phyloP scores from a whole-genome alignment of 1,140 invertebrate species.

The Apis mellifera region Amel_HAv3.1 CM009931.2:13903501-13904000 shows the following conservation, averaged over 20 bases:
- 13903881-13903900: slow-evolving; percentile 50
- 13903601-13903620: no score
- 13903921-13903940: slow-evolving; percentile 49
- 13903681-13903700: no score
- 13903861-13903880: slow-evolving; percentile 60
- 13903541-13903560: no score
- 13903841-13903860: slow-evolving; percentile 49
- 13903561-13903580: no score
- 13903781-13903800: slow-evolving; percentile 17
- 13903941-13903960: background rate
- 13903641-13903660: no score
- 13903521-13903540: no score
- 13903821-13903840: slow-evolving; percentile 42
- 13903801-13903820: slow-evolving; percentile 58
- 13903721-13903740: background rate
- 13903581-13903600: no score
- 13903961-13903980: slow-evolving; percentile 18
- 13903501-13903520: no score
- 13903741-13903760: slow-evolving; percentile 47
- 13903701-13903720: no score
- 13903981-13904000: background rate
- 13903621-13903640: no score
- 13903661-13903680: no score
- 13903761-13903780: slow-evolving; percentile 53
- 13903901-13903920: slow-evolving; percentile 61